Conservation (phyloP, 2,113 vertebrate species). For the Gymnogyps californianus region DNA sequence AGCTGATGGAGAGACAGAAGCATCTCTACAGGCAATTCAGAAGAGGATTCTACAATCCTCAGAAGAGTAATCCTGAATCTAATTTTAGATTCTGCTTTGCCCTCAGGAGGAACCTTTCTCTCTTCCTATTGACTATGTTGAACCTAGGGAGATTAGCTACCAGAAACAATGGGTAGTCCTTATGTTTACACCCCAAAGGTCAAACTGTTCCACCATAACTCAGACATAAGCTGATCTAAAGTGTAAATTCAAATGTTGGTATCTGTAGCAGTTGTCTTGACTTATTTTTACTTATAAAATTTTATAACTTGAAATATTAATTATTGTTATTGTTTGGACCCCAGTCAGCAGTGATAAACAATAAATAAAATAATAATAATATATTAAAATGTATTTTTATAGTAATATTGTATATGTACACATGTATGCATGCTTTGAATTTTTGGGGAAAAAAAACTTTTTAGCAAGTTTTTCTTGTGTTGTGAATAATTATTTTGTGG, state of each 20-base stretch:
- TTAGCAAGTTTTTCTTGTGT: neutral
- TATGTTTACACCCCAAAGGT: neutral
- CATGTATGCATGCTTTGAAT: neutral
- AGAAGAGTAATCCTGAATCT: neutral
- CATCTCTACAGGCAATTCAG: neutral
- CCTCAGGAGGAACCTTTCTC: neutral
- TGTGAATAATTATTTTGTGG: neutral
- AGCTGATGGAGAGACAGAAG: neutral
- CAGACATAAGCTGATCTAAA: neutral
- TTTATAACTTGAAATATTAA: neutral
- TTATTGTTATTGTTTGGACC: neutral
- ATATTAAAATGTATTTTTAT: neutral
- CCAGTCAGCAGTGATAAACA: neutral
- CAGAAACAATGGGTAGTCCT: neutral
- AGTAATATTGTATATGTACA: neutral
- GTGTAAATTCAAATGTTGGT: neutral
- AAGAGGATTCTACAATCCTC: neutral
- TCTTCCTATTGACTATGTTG: neutral
- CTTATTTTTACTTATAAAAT: neutral
- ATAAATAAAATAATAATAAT: neutral
- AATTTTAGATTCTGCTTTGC: neutral
- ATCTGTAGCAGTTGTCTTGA: neutral
- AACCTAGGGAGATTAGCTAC: neutral
- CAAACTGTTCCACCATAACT: neutral
- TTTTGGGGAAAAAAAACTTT: fast-evolving